These are phyloP conservation scores for Zaprionus ornatus DNA, from an alignment of 1,140 invertebrate species.

Conservation along the genomic window DNA sequence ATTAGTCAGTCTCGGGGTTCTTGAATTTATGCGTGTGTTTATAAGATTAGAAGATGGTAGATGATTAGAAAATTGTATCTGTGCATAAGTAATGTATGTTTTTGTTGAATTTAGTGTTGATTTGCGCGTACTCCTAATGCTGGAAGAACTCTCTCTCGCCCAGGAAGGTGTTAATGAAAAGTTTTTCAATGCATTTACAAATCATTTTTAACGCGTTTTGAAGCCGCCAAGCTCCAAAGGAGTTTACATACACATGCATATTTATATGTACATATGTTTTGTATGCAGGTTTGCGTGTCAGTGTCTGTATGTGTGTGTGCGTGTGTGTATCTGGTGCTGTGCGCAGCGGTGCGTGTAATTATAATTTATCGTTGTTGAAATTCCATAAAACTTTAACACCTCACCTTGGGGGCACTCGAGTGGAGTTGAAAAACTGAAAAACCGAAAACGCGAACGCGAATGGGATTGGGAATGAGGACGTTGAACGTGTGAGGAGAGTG, in stretches of 20 bases:
- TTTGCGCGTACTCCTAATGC: background rate
- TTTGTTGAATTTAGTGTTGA: background rate
- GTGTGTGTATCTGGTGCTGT: conserved; percentile 18
- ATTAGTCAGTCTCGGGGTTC: background rate
- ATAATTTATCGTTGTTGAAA: conserved; percentile 73
- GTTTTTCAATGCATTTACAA: conserved; percentile 62
- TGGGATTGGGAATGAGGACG: background rate
- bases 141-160: background rate
- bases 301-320: conserved; percentile 8
- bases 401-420: conserved; percentile 52
- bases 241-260: conserved; percentile 13
- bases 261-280: background rate
- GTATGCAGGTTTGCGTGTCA: background rate
- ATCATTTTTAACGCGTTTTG: conserved; percentile 59
- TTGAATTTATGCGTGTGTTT: background rate
- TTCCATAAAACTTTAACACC: conserved; percentile 72
- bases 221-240: conserved; percentile 36
- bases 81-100: conserved; percentile 1
- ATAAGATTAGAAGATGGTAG: conserved; percentile 2
- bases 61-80: background rate
- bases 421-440: conserved; percentile 27
- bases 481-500: background rate
- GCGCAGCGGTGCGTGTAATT: conserved; percentile 62
- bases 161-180: conserved; percentile 58
- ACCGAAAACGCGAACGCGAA: conserved; percentile 14